These are phyloP conservation scores for Drosophila ironensis DNA, from an alignment of 1,140 invertebrate species.

Conservation along the genomic window DNA sequence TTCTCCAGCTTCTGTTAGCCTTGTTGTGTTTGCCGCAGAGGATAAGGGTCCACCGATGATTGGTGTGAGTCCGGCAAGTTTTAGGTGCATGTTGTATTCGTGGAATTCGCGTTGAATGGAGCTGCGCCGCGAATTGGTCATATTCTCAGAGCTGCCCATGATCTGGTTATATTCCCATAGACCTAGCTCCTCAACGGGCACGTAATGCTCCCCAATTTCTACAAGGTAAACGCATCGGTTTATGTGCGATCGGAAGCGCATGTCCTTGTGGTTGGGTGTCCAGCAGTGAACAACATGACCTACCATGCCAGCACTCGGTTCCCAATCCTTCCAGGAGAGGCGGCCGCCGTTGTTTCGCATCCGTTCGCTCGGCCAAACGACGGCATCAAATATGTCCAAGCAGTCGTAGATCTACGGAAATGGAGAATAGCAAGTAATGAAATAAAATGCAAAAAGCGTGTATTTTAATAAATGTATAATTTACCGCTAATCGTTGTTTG, in stretches of 20 bases:
- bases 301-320: conserved; percentile 94
- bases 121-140: conserved; percentile 66
- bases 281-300: conserved; percentile 95
- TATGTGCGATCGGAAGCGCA: conserved; percentile 91
- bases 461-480: too few species aligned
- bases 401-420: conserved; percentile 89
- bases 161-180: conserved; percentile 86
- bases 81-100: conserved; percentile 60
- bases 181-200: conserved; percentile 95
- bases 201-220: conserved; percentile 95
- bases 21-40: too few species aligned
- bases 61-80: conserved; percentile 55
- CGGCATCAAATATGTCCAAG: conserved; percentile 94
- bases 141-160: conserved; percentile 64
- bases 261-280: conserved; percentile 94
- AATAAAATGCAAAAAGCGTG: too few species aligned
- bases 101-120: conserved; percentile 69
- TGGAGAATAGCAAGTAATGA: too few species aligned
- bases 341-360: conserved; percentile 93
- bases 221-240: conserved; percentile 95
- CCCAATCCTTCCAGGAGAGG: conserved; percentile 94
- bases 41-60: conserved; percentile 36
- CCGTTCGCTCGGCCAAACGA: conserved; percentile 94
- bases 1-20: too few species aligned
- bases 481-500: too few species aligned